These are phyloP conservation scores for Mus minutoides DNA, from an alignment of 2,797 vertebrate species.

Conservation along the genomic window DNA sequence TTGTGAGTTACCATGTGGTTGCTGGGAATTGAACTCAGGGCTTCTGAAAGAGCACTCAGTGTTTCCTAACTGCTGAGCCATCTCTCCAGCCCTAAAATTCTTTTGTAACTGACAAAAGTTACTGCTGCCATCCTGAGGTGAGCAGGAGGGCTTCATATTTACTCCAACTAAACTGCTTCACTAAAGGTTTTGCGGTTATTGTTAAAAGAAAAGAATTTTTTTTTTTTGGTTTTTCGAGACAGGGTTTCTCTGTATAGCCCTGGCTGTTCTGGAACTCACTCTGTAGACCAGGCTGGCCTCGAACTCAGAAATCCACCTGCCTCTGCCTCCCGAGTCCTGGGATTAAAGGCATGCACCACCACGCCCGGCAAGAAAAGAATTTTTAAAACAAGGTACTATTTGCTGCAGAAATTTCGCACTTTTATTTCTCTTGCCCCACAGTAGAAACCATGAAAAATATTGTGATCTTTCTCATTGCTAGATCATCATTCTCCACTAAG, in stretches of 20 bases:
- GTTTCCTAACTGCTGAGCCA: not conserved
- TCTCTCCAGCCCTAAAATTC: no score
- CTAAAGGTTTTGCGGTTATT: not conserved
- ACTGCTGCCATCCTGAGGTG: not conserved
- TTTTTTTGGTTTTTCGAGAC: no score
- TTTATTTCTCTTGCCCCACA: not conserved
- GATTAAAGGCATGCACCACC: no score
- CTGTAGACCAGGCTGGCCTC: no score
- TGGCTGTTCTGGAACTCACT: no score
- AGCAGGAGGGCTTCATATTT: not conserved
- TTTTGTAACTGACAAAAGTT: not conserved
- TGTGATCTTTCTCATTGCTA: not conserved
- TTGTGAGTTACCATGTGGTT: no score
- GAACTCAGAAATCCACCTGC: no score
- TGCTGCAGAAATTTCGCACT: not conserved
- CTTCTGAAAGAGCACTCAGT: not conserved
- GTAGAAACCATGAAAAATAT: slow-evolving; percentile 6
- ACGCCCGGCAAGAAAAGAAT: not conserved
- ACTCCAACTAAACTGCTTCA: not conserved
- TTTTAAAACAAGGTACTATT: slow-evolving; percentile 1
- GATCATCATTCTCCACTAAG: not conserved
- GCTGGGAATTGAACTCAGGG: no score
- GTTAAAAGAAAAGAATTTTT: not conserved
- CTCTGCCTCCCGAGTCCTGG: no score
- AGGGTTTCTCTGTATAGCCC: no score